Evolutionary conservation across 2,888 invertebrate species (phyloP).

Genomic region (Pterostichus madidus): DNA sequence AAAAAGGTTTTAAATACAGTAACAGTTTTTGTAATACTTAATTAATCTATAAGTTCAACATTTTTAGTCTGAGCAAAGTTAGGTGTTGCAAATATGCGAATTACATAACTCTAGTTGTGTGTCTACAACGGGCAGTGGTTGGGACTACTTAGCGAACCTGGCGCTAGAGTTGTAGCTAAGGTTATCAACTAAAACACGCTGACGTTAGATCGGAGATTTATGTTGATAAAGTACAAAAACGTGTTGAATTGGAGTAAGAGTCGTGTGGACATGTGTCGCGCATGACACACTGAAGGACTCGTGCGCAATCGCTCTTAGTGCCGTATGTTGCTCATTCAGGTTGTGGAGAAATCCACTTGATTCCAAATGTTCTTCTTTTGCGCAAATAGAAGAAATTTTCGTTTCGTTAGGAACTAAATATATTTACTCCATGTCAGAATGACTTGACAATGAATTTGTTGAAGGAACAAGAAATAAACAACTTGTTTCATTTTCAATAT

Average conservation of each 20-base stretch:
- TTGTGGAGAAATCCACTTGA: constrained; percentile 22
- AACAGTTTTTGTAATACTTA: too few species aligned
- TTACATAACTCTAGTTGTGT: constrained; percentile 18
- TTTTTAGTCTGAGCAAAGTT: too few species aligned
- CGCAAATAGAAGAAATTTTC: too few species aligned
- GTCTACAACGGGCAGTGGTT: not conserved
- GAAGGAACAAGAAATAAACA: too few species aligned
- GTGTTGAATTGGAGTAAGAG: constrained; percentile 67
- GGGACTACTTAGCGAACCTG: constrained; percentile 20
- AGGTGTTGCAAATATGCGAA: constrained; percentile 12
- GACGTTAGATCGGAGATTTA: constrained; percentile 66
- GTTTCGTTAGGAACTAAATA: too few species aligned
- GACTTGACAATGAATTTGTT: too few species aligned
- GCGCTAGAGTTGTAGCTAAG: constrained; percentile 47
- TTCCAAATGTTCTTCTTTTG: too few species aligned
- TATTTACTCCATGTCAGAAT: too few species aligned
- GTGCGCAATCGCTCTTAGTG: constrained; percentile 40
- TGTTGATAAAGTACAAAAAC: constrained; percentile 67
- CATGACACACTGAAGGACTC: constrained; percentile 46
- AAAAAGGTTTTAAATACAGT: too few species aligned
- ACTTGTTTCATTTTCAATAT: too few species aligned
- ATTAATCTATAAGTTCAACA: too few species aligned
- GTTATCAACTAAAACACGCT: constrained; percentile 60
- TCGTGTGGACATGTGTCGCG: constrained; percentile 55
- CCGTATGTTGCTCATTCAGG: constrained; percentile 20